Base-by-base conservation (phyloP, 2,797 vertebrate species). In the Euthynnus affinis region DNA sequence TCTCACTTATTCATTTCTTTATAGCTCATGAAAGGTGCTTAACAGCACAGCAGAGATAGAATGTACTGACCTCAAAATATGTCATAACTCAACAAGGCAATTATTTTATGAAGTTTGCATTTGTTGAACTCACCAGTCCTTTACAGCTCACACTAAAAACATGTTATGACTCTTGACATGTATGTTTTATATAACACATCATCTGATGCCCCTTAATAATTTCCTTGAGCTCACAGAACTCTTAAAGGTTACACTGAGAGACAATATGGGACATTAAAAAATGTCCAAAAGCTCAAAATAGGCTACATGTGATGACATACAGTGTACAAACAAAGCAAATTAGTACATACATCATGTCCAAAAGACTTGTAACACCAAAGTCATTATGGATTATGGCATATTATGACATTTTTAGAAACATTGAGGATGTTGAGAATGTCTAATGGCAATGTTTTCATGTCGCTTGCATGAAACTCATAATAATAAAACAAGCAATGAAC, bases 161-260 rank as follows among this genome's bases (percentile, higher is more conserved):
- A 57, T 61, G 9, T 63, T 63, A 25, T 49, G 4, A 29, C 14
- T 67, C 6, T 49, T 48, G 20, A 49, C 17, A n/a, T 46, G 2
- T 48, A 48, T 7, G 6, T 76, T 66, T 78, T 27, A 48, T 27
- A 48, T 22, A 53, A 65, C 49, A 42, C 29, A 22, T 48, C 0
- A 1, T 69, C 22, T 76, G 27, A 55, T 61, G 20, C 44, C 42
- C 1, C 10, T 77, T 73, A 20, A 68, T 52, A 29, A 79, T 61
- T 40, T 44, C n/a, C 40, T 53, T 6, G 46, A 48, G 34, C 66
- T 42, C 4, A 22, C 23, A 14, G 18, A 57, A 58, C 18, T 68
- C 18, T 48, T 48, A 48, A 27, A 42, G 9, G 15, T 56, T 27
- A 23, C 13, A 20, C 53, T 52, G 3, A n/a, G 58, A 71, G 57